These are phyloP conservation scores for Microchirus variegatus DNA, from an alignment of 2,797 vertebrate genomes.

Conservation along the genomic window DNA sequence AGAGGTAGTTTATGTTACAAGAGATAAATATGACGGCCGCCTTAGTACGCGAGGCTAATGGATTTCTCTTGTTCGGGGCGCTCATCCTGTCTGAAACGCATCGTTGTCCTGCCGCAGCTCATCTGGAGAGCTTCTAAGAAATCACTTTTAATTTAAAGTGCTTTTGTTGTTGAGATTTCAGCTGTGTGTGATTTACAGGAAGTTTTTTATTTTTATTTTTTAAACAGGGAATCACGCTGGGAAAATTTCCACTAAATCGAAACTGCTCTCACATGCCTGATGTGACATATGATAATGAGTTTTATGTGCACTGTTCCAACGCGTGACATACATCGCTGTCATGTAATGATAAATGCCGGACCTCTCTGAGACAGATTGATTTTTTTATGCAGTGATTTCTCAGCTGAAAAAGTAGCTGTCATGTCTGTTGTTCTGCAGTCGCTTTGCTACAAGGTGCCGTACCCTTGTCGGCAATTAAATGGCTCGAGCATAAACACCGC, in stretches of 20 bases:
- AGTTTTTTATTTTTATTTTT: conserved; percentile 39
- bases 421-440: conserved; percentile 28
- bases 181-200: conserved; percentile 10
- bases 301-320: conserved; percentile 60
- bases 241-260: conserved; percentile 33
- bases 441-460: conserved; percentile 25
- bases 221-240: conserved; percentile 28
- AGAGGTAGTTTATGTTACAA: conserved; percentile 43
- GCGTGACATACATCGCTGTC: conserved; percentile 65
- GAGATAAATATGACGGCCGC: conserved; percentile 51
- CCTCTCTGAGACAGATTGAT: conserved; percentile 49
- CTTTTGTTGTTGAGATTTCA: too few relatives aligned
- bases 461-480: conserved; percentile 55
- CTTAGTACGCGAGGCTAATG: conserved; percentile 55
- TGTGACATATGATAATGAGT: conserved; percentile 71
- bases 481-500: conserved; percentile 26
- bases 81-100: conserved; percentile 49
- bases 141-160: conserved; percentile 22
- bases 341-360: conserved; percentile 57
- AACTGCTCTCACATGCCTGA: conserved; percentile 35
- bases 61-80: conserved; percentile 63
- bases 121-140: conserved; percentile 38
- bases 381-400: conserved; percentile 63
- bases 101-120: conserved; percentile 13
- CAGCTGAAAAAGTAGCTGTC: conserved; percentile 45